Base-by-base conservation (phyloP, 2,797 vertebrate species). In the Necrosyrtes monachus region DNA sequence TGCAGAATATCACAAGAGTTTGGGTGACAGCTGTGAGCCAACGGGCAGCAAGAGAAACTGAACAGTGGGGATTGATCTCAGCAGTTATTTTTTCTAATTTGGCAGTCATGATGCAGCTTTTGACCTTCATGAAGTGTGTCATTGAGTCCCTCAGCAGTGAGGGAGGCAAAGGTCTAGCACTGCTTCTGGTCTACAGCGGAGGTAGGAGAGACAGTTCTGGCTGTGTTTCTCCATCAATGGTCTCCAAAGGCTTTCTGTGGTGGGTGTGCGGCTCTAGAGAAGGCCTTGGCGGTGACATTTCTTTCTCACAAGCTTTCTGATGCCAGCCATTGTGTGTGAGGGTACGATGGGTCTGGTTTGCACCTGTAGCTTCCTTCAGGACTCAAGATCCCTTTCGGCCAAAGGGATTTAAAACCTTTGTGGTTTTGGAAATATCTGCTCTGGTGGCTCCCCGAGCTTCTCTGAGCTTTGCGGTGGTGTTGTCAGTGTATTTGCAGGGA, bases 401-500 rank as follows among this genome's bases (percentile, higher is more conserved):
- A 22, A 33, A 73, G 39, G 27, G 39, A 37, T 63, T 27, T 63
- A 37, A 63, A 56, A 35, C 23, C 27, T 54, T 27, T 2, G 18
- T 1, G 11, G 23, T 22, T 53, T 45, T 54, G 57, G 69, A 33
- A 63, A 11, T 13, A 6, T 35, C 39, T 45, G 57, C 23, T 50
- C 54, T 45, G 56, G 17, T 2, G 11, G 46, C 48, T 78, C 20
- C 19, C 12, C 0, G 2, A 28, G 18, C 45, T 37, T 31, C 41
- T 46, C 35, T 69, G 35, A 68, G 43, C 64, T 39, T 39, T 0
- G 3, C 3, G 1, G 45, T n/a, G 35, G 41, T 1, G 1, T 24
- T 33, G 16, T 56, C 39, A 6, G 33, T 10, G 16, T 37, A 5
- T 56, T 18, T 45, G 51, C 63, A 31, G 63, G 62, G 27, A 56